phyloP scores from a whole-genome alignment of 1,140 invertebrate species.

The Olivierus martensii region DNA sequence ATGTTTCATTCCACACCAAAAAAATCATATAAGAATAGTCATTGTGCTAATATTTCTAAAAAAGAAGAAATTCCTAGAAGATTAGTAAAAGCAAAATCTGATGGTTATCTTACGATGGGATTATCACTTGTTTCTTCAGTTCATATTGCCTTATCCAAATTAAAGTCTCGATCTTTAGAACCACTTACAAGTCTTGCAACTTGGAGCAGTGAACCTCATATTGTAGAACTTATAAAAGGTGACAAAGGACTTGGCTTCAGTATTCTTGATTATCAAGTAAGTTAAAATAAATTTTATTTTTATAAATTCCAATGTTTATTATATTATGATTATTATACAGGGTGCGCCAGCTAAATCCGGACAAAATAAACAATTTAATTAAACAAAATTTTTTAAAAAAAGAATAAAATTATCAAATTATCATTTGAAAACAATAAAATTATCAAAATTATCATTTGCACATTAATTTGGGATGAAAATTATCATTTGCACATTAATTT shows the following conservation, averaged over 20 bases:
- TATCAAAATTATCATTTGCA: too few relatives aligned
- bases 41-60: neutral
- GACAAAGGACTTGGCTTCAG: conserved; percentile 96
- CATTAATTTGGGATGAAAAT: too few relatives aligned
- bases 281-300: too few relatives aligned
- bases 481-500: too few relatives aligned
- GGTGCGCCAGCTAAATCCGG: too few relatives aligned
- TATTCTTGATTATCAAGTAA: conserved; percentile 92
- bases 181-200: conserved; percentile 91
- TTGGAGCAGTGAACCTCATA: conserved; percentile 93
- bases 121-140: neutral
- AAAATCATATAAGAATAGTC: neutral
- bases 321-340: too few relatives aligned
- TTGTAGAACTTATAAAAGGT: conserved; percentile 91
- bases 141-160: conserved; percentile 47
- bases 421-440: too few relatives aligned
- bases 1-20: too few relatives aligned
- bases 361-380: too few relatives aligned
- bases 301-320: too few relatives aligned
- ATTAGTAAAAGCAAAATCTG: conserved; percentile 93
- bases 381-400: too few relatives aligned
- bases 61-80: conserved; percentile 48
- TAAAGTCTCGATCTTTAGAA: conserved; percentile 88
- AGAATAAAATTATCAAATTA: too few relatives aligned
- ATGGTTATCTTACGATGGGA: conserved; percentile 51